Percentiles rank a stretch among this genome's conserved stretches.
phyloP scores from a whole-genome alignment of 2,888 invertebrate species.

The Subacronicta megacephala region DNA sequence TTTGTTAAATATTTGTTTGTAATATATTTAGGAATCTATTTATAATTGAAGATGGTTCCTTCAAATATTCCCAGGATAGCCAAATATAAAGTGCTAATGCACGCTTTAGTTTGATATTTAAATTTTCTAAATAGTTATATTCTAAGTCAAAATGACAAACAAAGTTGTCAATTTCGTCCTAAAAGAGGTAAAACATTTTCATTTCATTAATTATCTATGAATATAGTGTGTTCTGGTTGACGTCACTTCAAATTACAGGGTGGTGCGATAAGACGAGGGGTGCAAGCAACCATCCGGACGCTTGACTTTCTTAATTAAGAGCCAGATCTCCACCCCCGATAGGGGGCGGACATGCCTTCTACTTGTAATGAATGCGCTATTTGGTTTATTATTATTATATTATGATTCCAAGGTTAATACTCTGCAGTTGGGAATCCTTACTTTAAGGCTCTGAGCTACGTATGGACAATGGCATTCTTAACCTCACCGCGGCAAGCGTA shows the following conservation, averaged over 20 bases:
- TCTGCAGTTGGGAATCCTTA: too few species aligned
- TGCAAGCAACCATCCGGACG: constrained; percentile 47
- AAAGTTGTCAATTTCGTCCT: not conserved
- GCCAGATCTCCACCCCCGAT: constrained; percentile 45
- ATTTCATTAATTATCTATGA: constrained; percentile 33
- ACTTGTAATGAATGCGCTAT: constrained; percentile 31
- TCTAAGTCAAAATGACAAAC: too few species aligned
- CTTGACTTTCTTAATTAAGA: constrained; percentile 58
- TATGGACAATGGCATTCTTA: too few species aligned
- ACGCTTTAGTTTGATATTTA: too few species aligned
- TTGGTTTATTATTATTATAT: constrained; percentile 17
- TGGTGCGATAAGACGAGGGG: constrained; percentile 51
- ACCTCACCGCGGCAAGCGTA: too few species aligned
- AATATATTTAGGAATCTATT: too few species aligned
- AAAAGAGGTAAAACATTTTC: constrained; percentile 13
- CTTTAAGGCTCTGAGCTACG: too few species aligned
- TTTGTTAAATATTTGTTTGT: too few species aligned
- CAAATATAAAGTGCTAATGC: too few species aligned
- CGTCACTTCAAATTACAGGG: constrained; percentile 58
- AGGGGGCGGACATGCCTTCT: constrained; percentile 42
- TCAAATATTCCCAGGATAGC: too few species aligned
- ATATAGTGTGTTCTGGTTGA: constrained; percentile 42
- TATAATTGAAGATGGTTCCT: too few species aligned
- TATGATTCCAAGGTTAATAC: not conserved
- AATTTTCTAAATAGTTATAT: too few species aligned